Evolutionary conservation across 2,888 invertebrate genomes (phyloP).

Genomic region (Polietes domitor): DNA sequence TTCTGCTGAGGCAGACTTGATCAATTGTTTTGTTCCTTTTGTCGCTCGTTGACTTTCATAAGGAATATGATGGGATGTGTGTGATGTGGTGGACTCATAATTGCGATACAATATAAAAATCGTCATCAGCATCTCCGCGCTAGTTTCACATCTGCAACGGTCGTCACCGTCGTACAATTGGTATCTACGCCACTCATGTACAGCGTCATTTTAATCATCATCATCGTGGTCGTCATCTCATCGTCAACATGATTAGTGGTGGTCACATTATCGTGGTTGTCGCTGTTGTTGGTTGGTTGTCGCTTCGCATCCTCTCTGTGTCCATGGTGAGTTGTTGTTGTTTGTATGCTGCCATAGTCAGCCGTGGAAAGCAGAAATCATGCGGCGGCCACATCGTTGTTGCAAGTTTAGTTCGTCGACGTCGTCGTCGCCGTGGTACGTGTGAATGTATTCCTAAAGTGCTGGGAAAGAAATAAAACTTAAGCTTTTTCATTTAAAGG

Average conservation of each 20-base stretch:
- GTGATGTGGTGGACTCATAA: constrained; percentile 1
- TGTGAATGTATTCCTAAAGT: constrained; percentile 50
- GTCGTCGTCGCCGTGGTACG: neutral
- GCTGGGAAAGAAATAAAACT: constrained; percentile 64
- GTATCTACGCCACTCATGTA: neutral
- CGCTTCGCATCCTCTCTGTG: neutral
- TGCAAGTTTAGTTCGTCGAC: neutral
- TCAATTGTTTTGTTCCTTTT: neutral
- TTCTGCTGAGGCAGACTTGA: neutral
- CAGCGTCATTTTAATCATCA: constrained; percentile 34
- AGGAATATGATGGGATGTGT: constrained; percentile 29
- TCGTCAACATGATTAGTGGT: constrained; percentile 19
- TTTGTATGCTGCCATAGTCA: no score
- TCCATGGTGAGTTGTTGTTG: neutral
- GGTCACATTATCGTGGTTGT: constrained; percentile 39
- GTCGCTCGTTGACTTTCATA: neutral
- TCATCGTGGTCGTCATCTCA: constrained; percentile 5
- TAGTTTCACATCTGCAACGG: constrained; percentile 21
- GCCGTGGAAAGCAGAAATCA: no score
- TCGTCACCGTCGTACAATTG: neutral
- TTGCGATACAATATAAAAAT: neutral
- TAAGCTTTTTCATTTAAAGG: constrained; percentile 20
- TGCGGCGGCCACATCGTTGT: neutral
- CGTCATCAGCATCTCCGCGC: constrained; percentile 33
- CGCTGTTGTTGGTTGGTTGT: constrained; percentile 33